These are phyloP conservation scores for Ephialtes manifestator DNA, from an alignment of 2,888 invertebrate genomes.

Conservation along the genomic window DNA sequence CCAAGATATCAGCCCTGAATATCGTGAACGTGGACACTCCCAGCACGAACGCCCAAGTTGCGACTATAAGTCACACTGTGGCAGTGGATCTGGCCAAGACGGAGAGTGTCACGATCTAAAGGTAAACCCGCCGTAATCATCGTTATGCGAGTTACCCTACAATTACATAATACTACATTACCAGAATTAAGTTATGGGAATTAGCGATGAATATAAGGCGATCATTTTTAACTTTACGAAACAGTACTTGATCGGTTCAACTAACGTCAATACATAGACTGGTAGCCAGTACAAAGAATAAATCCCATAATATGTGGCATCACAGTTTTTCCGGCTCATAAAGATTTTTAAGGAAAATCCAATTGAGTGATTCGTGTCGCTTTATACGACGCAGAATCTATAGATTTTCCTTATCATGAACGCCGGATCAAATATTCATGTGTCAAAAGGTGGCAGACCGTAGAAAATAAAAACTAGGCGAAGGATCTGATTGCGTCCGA, in stretches of 20 bases:
- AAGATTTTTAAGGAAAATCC: slow-evolving; percentile 1
- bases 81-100: slow-evolving; percentile 85
- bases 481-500: background rate
- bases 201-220: slow-evolving; percentile 20
- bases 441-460: slow-evolving; percentile 32
- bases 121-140: slow-evolving; percentile 21
- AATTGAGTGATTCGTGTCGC: slow-evolving; percentile 14
- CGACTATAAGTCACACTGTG: slow-evolving; percentile 87
- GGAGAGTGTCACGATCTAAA: slow-evolving; percentile 73
- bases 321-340: slow-evolving; percentile 1
- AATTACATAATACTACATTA: slow-evolving; percentile 42
- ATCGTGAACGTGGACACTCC: slow-evolving; percentile 87
- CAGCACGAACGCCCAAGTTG: slow-evolving; percentile 73
- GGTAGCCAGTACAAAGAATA: slow-evolving; percentile 46
- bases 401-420: background rate
- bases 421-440: slow-evolving; percentile 46
- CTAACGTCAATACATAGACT: slow-evolving; percentile 26
- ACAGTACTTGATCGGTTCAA: slow-evolving; percentile 9
- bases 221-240: background rate
- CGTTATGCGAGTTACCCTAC: slow-evolving; percentile 7
- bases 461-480: slow-evolving; percentile 3
- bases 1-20: slow-evolving; percentile 94
- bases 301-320: background rate
- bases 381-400: background rate
- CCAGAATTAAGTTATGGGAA: slow-evolving; percentile 44